Evolutionary conservation across 2,888 invertebrate species (phyloP), one percentile per base, ranked within the genome.

Genomic region (Melangyna quadrimaculata): DNA sequence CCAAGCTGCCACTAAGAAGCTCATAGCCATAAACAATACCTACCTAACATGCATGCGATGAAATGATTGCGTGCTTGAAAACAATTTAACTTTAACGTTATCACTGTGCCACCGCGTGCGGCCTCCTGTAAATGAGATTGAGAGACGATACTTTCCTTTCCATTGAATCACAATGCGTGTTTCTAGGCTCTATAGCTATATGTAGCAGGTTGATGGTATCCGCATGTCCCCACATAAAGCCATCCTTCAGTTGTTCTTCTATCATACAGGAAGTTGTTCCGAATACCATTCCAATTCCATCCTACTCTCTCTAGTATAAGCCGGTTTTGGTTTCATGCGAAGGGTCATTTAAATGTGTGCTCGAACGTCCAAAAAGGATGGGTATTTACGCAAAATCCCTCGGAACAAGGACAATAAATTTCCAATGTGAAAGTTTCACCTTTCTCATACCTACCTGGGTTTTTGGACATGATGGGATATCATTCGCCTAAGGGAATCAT

Each of bases 51-150:
- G 35, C 48, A 63, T 71, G 70, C 80, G 86, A 78, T 59, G 81
- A 81, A 81, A 81, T 78, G 81, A 78, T 86, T 72, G 86, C 86
- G 86, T 86, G 86, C 73, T 63, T 86, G 40, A 40, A 73, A 81
- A 81, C 77, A 81, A 77, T 86, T 81, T 81, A 86, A 77, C 86
- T 86, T n/a, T 81, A 77, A 77, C 63, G 86, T 78, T 86, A 81
- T 86, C 81, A 78, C 81, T 77, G 57, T 65, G 67, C 51, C 35
- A 51, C 35, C 35, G 67, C 35, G 32, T 48, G 55, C 40, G 22
- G 51, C 29, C 45, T 29, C 24, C 19, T 37, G 63, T 53, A 86
- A 81, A 86, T 81, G 77, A 70, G 72, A 73, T 72, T 80, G 73
- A 75, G 57, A 69, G 86, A 70, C 80, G 59, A 29, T 70, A 70